phyloP scores from a whole-genome alignment of 35 echinoderm and acorn worm genomes.

The Stichopus chloronotus region DNA sequence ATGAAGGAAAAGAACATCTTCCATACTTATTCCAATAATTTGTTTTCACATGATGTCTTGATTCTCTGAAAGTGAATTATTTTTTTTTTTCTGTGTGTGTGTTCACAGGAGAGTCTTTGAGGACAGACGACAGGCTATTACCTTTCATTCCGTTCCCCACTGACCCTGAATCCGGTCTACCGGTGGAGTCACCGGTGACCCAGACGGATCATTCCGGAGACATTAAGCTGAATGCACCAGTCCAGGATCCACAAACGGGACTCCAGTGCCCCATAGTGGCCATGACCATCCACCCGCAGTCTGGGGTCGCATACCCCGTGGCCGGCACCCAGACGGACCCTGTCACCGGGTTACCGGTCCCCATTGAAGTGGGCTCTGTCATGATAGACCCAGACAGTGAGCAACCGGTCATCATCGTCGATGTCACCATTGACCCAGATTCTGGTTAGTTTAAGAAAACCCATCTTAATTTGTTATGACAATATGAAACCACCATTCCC shows the following conservation, averaged over 20 bases:
- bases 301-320: slow-evolving; percentile 91
- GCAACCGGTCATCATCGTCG: slow-evolving; percentile 86
- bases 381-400: slow-evolving; percentile 98
- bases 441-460: slow-evolving; percentile 60
- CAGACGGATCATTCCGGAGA: slow-evolving; percentile 73
- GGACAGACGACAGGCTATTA: slow-evolving; percentile 85
- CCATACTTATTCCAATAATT: too few species aligned
- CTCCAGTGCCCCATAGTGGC: slow-evolving; percentile 89
- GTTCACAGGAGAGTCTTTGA: slow-evolving; percentile 69
- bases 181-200: slow-evolving; percentile 70
- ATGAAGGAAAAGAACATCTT: too few species aligned
- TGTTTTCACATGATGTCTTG: too few species aligned
- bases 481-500: too few species aligned
- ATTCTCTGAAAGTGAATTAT: too few species aligned
- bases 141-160: slow-evolving; percentile 94
- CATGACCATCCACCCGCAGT: slow-evolving; percentile 95
- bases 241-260: slow-evolving; percentile 76
- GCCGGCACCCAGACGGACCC: slow-evolving; percentile 95
- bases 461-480: not conserved
- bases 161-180: slow-evolving; percentile 71
- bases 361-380: slow-evolving; percentile 89
- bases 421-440: slow-evolving; percentile 80
- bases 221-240: slow-evolving; percentile 77
- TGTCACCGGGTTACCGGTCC: slow-evolving; percentile 85
- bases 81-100: too few species aligned